phyloP scores from a whole-genome alignment of 2,113 vertebrate genomes.

The Phalacrocorax carbo region DNA sequence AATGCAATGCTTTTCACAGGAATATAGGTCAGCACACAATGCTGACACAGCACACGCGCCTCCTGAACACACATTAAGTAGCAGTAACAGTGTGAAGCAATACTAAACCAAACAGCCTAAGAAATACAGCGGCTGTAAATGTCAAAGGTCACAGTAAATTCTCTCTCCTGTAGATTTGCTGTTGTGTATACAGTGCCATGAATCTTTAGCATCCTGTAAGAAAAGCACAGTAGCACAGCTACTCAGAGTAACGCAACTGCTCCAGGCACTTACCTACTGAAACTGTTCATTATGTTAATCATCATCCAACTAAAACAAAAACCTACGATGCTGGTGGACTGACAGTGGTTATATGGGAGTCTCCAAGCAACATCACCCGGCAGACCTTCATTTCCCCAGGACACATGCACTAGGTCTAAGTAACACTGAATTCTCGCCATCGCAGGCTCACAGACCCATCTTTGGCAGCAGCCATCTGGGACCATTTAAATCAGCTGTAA shows the following conservation, averaged over 20 bases:
- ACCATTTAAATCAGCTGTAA: neutral
- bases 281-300: fast-evolving
- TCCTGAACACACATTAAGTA: neutral
- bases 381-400: neutral
- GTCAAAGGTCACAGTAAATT: neutral
- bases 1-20: neutral
- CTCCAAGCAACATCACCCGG: neutral
- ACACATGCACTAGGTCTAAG: fast-evolving
- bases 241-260: neutral
- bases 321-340: neutral
- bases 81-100: neutral
- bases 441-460: fast-evolving
- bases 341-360: neutral
- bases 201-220: neutral
- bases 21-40: neutral
- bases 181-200: neutral
- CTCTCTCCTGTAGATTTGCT: neutral
- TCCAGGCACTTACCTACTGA: neutral
- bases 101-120: neutral
- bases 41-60: neutral
- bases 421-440: neutral
- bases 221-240: neutral
- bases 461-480: neutral
- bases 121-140: neutral
- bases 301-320: neutral